These are phyloP conservation scores for Periophthalmodon schlosseri DNA, from an alignment of 2,113 vertebrate genomes.

Conservation along the genomic window DNA sequence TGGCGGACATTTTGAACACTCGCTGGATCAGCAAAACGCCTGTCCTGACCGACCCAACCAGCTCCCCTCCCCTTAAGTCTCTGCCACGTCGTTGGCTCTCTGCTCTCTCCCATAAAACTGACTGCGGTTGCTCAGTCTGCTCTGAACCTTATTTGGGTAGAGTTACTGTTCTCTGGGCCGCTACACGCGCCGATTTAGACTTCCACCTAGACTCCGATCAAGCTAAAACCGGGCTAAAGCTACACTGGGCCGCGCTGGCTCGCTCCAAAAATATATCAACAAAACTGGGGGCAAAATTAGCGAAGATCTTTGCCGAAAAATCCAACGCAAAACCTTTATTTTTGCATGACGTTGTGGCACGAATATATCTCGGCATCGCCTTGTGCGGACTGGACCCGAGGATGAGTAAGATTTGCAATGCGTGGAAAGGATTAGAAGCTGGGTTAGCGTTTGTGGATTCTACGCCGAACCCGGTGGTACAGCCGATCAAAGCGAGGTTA, in stretches of 20 bases:
- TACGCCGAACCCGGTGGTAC: conserved; percentile 62
- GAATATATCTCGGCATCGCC: conserved; percentile 76
- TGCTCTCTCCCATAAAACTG: conserved; percentile 73
- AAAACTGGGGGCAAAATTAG: conserved; percentile 58
- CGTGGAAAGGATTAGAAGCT: conserved; percentile 77
- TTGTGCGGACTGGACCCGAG: conserved; percentile 55
- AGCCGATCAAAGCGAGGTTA: conserved; percentile 76
- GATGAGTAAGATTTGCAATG: conserved; percentile 44
- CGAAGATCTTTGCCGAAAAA: conserved; percentile 37
- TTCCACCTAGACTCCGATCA: conserved; percentile 51
- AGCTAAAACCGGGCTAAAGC: conserved; percentile 47
- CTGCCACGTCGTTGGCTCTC: conserved; percentile 60
- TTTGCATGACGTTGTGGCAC: conserved; percentile 78
- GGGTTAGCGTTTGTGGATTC: conserved; percentile 77
- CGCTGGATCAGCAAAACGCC: conserved; percentile 66
- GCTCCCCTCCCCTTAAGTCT: conserved; percentile 77
- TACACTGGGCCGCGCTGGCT: conserved; percentile 65
- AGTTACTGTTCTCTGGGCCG: conserved; percentile 81
- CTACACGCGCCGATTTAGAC: conserved; percentile 67
- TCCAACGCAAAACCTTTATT: conserved; percentile 25
- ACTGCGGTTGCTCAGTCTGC: conserved; percentile 83
- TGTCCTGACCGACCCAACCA: conserved; percentile 38
- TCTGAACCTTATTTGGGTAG: conserved; percentile 76
- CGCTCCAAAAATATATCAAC: conserved; percentile 62
- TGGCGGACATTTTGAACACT: conserved; percentile 73